Evolutionary conservation across 2,888 invertebrate genomes (phyloP).

Genomic region (Mythimna lalbum): DNA sequence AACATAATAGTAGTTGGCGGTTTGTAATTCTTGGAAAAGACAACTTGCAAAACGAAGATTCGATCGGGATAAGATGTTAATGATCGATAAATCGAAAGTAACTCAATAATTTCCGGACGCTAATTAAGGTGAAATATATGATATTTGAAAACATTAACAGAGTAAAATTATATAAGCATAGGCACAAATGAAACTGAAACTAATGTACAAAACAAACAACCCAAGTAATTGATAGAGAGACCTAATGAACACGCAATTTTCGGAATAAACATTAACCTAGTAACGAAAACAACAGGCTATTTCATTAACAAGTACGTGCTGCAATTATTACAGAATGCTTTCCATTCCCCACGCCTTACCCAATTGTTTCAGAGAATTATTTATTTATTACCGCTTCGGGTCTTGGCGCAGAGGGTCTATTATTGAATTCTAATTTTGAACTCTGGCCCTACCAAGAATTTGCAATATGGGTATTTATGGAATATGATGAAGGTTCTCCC

Average conservation of each 20-base stretch:
- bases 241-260: conserved; percentile 27
- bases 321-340: conserved; percentile 39
- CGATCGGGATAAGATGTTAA: not conserved
- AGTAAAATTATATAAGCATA: not conserved
- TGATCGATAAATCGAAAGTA: not conserved
- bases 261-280: conserved; percentile 10
- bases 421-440: conserved; percentile 31
- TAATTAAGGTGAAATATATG: not conserved
- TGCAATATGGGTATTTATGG: conserved; percentile 4
- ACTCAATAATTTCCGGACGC: too few species aligned
- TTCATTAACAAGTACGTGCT: conserved; percentile 33
- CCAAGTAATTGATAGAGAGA: conserved; percentile 7
- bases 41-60: not conserved
- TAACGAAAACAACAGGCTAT: conserved; percentile 28
- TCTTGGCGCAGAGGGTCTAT: conserved; percentile 18
- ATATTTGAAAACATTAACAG: not conserved
- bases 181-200: conserved; percentile 1
- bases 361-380: conserved; percentile 41
- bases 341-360: conserved; percentile 21
- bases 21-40: not conserved
- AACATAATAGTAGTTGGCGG: not conserved
- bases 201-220: conserved; percentile 16
- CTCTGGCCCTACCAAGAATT: not conserved
- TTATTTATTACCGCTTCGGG: conserved; percentile 25
- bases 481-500: not conserved